Conservation (phyloP, 2,113 vertebrate species). For the Panthera leo region DNA sequence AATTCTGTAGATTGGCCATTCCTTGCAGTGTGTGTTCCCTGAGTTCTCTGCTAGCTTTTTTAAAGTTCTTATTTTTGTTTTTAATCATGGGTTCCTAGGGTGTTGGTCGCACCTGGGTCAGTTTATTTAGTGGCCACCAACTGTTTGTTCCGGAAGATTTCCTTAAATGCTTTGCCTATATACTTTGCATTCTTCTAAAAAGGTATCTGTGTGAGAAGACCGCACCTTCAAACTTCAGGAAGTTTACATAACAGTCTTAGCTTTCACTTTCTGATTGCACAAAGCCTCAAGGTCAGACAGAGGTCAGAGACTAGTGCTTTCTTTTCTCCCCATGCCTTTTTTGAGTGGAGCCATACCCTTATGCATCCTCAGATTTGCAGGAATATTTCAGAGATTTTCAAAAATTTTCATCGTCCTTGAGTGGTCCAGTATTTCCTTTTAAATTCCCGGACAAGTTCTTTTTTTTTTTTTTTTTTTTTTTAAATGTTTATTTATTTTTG, state of each 20-base stretch:
- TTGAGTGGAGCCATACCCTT: background rate
- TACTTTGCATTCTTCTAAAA: background rate
- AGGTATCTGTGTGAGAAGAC: background rate
- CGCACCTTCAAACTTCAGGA: background rate
- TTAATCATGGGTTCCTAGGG: background rate
- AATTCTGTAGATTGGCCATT: background rate
- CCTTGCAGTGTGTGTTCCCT: background rate
- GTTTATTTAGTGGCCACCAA: background rate
- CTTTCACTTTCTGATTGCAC: background rate
- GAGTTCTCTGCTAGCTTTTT: background rate
- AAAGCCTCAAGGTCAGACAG: background rate
- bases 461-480: no score
- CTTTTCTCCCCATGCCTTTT: background rate
- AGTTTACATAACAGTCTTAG: background rate
- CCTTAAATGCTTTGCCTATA: no score
- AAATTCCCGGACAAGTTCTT: background rate
- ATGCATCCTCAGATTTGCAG: background rate
- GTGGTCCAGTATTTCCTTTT: background rate
- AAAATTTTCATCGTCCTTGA: background rate
- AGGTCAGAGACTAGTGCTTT: background rate
- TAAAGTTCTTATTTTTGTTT: background rate
- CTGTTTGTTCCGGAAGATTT: background rate
- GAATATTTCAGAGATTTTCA: background rate
- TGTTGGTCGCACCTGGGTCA: background rate
- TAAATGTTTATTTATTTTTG: no score